Conservation (phyloP, 1,140 invertebrate species). For the Musca domestica region DNA sequence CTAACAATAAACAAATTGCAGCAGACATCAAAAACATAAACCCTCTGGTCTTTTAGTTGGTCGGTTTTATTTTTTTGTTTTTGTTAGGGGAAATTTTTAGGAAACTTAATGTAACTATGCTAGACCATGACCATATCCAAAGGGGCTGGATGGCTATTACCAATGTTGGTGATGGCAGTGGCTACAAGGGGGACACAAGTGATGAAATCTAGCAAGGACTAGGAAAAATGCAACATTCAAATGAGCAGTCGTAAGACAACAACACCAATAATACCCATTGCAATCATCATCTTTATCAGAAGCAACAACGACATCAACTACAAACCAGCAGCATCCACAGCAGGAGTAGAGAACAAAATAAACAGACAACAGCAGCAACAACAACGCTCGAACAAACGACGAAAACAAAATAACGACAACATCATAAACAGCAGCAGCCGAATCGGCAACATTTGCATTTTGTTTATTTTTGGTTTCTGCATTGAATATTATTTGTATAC, state of each 20-base stretch:
- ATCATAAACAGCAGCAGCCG: background rate
- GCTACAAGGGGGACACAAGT: too few relatives aligned
- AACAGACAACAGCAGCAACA: background rate
- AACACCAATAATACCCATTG: conserved; percentile 5
- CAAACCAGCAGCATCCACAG: background rate
- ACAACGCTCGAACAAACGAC: background rate
- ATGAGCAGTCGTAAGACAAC: background rate
- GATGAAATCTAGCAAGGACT: too few relatives aligned
- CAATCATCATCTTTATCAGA: background rate
- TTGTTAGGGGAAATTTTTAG: too few relatives aligned
- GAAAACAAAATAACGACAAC: background rate
- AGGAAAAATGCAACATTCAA: too few relatives aligned
- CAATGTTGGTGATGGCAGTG: too few relatives aligned
- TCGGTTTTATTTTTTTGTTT: too few relatives aligned
- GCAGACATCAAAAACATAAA: too few relatives aligned
- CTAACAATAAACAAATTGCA: too few relatives aligned
- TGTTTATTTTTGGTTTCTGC: background rate
- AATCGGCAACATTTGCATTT: conserved; percentile 14
- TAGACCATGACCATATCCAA: too few relatives aligned
- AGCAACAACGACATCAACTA: background rate
- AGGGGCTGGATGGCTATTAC: too few relatives aligned
- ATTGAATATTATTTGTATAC: background rate
- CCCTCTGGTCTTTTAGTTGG: too few relatives aligned
- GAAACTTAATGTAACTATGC: too few relatives aligned
- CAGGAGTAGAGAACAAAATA: background rate